Conservation (phyloP, 1,140 invertebrate genomes). For the Myzus persicae region DNA sequence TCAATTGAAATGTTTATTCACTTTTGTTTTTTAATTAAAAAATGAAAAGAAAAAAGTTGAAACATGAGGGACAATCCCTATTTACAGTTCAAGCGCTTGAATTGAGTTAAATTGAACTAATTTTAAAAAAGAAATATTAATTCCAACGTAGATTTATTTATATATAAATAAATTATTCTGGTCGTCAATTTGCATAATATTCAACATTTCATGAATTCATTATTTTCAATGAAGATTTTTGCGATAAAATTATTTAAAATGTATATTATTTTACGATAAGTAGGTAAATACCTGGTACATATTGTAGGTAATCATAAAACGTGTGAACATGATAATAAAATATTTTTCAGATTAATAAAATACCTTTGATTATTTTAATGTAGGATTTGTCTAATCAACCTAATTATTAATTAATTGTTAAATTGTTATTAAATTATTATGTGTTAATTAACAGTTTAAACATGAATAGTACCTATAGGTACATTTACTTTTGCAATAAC, state of each 20-base stretch:
- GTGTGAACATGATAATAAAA: not conserved
- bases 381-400: no score
- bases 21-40: not conserved
- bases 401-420: not conserved
- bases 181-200: not conserved
- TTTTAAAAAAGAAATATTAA: not conserved
- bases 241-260: not conserved
- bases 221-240: not conserved
- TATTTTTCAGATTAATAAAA: not conserved
- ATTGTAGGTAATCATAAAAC: not conserved
- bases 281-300: not conserved
- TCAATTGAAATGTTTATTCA: not conserved
- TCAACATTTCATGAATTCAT: not conserved
- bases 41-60: not conserved
- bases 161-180: not conserved
- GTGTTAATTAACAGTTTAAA: not conserved
- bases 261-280: not conserved
- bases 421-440: not conserved
- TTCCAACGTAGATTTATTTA: not conserved
- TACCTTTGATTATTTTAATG: not conserved
- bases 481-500: not conserved
- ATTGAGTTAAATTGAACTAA: slow-evolving; percentile 5
- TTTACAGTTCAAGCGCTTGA: not conserved
- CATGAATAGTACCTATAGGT: not conserved
- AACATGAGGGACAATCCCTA: not conserved